Conservation (phyloP, 2,888 invertebrate species). For the Rhagonycha lutea region DNA sequence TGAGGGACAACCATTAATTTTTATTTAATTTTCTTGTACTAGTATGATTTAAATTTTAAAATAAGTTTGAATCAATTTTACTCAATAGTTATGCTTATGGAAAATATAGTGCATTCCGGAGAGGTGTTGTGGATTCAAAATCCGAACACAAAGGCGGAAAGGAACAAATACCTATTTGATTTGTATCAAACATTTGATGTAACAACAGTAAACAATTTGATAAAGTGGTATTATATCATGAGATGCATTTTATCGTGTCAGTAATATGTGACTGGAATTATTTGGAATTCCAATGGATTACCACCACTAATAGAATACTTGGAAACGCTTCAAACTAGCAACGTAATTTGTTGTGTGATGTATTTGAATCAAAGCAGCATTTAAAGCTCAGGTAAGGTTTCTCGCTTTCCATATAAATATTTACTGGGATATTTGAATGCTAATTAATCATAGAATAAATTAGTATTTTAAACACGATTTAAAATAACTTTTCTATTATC, state of each 20-base stretch:
- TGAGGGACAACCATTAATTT: too few species aligned
- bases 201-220: not conserved
- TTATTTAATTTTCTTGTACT: too few species aligned
- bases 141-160: not conserved
- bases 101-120: not conserved
- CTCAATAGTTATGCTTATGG: not conserved
- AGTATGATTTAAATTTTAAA: not conserved
- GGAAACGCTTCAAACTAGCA: not conserved
- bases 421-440: not conserved
- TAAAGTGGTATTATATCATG: not conserved
- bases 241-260: not conserved
- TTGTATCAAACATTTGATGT: not conserved
- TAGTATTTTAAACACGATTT: not conserved
- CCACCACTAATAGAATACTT: not conserved
- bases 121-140: not conserved
- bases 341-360: constrained; percentile 3
- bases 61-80: not conserved
- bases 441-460: not conserved
- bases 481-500: not conserved
- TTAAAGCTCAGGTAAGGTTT: constrained; percentile 4
- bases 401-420: constrained; percentile 1
- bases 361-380: constrained; percentile 1
- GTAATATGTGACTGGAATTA: constrained; percentile 1
- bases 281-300: constrained; percentile 1
- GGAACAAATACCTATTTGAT: not conserved